Evolutionary conservation across 2,888 invertebrate species (phyloP).

Genomic region (Drosophila vallismaia): DNA sequence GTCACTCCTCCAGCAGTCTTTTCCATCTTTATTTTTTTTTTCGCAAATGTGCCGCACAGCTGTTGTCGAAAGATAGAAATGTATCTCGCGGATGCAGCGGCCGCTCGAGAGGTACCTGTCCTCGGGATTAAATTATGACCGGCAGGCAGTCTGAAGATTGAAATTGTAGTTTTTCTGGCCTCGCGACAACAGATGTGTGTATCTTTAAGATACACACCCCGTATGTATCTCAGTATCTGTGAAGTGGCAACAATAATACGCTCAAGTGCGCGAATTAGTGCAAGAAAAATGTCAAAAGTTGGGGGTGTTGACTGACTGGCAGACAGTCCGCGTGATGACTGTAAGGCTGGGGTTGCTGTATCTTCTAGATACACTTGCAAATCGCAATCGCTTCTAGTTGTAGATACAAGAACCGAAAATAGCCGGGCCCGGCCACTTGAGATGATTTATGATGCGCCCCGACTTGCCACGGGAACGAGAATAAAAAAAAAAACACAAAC

Average conservation of each 20-base stretch:
- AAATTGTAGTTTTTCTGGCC: too few relatives aligned
- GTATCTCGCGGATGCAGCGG: conserved; percentile 60
- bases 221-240: conserved; percentile 6
- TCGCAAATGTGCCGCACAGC: conserved; percentile 65
- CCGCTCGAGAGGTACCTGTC: conserved; percentile 54
- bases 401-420: conserved; percentile 57
- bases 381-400: conserved; percentile 57
- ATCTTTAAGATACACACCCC: background rate
- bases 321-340: conserved; percentile 28
- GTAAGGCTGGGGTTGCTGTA: conserved; percentile 35
- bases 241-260: conserved; percentile 28
- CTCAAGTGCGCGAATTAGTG: conserved; percentile 62
- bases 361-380: conserved; percentile 67
- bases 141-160: background rate
- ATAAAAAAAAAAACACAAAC: conserved; percentile 37
- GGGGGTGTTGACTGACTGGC: conserved; percentile 29
- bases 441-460: conserved; percentile 81
- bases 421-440: conserved; percentile 68
- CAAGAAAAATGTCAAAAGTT: conserved; percentile 55
- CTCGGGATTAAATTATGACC: conserved; percentile 39
- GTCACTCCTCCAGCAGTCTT: background rate
- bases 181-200: background rate
- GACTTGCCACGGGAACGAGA: conserved; percentile 39
- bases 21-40: conserved; percentile 12
- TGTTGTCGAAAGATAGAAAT: conserved; percentile 56